These are phyloP conservation scores for Agrotis ipsilon DNA, from an alignment of 2,888 invertebrate species.

Conservation along the genomic window DNA sequence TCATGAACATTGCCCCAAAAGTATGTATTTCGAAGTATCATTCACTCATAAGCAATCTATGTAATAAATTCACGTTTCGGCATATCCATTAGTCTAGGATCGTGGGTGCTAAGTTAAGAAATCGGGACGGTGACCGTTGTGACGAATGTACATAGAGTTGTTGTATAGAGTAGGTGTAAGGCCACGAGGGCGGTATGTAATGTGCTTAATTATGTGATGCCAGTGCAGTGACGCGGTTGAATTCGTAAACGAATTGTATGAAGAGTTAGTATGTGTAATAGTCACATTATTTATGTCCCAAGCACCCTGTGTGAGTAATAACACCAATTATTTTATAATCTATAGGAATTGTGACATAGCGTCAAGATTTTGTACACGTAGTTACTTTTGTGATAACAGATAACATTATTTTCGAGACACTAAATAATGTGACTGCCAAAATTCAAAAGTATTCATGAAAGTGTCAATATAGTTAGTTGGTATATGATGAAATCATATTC, in stretches of 20 bases:
- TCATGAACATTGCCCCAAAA: conserved; percentile 71
- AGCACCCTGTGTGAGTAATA: conserved; percentile 48
- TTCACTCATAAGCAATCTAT: conserved; percentile 68
- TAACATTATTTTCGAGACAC: conserved; percentile 43
- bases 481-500: conserved; percentile 75
- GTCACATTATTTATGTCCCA: conserved; percentile 77
- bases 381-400: conserved; percentile 40
- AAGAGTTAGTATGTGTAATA: conserved; percentile 67
- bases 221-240: conserved; percentile 67
- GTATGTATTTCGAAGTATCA: conserved; percentile 60
- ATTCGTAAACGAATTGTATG: conserved; percentile 78
- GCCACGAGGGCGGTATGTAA: conserved; percentile 54
- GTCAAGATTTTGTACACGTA: conserved; percentile 45
- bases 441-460: conserved; percentile 81
- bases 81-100: conserved; percentile 82
- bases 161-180: conserved; percentile 78
- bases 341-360: conserved; percentile 42
- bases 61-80: conserved; percentile 71
- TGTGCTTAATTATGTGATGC: conserved; percentile 59
- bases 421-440: conserved; percentile 86
- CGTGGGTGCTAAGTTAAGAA: conserved; percentile 83
- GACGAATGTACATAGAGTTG: conserved; percentile 77
- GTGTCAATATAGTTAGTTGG: conserved; percentile 77
- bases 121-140: conserved; percentile 70
- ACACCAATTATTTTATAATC: conserved; percentile 24